Evolutionary conservation across 2,113 vertebrate genomes (phyloP), one percentile per base, ranked within the genome.

Genomic region (Macrotis lagotis): DNA sequence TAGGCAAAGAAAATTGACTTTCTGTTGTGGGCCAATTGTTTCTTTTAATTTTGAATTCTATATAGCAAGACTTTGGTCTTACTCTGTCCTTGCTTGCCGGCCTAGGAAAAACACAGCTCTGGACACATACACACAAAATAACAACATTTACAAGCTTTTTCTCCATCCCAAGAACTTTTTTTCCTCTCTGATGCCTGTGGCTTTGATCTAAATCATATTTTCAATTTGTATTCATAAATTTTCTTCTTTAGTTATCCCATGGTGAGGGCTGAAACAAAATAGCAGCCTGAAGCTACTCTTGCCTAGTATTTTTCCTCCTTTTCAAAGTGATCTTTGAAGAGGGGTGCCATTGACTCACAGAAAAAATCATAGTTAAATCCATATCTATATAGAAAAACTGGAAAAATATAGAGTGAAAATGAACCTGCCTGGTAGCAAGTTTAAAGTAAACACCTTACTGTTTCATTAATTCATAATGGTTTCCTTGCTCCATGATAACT

Each of bases 391-490:
- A 93, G 48, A 53, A 16, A 91, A 48, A 37, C 19, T 11, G 89
- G 55, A 37, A 83, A 31, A 93, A 91, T 1, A 51, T 25, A 6
- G 55, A 94, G 16, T 25, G 94, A 88, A 66, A 0, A 0, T 48
- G 0, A 97, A 99, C 99, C 99, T 99, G 99, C 98, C 99, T 99
- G 88, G 98, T 99, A 94, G 99, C 99, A 0, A 99, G 98, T 50
- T 98, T 99, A 91, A 99, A 98, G 98, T 99, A 99, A 96, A 99
- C 98, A 44, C 99, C 99, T 19, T 99, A 91, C 92, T 59, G 98
- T 59, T 98, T 98, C 98, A 99, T 99, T 95, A 99, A 98, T 92
- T 99, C 74, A 9, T 94, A 96, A 96, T 99, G 99, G 92, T 96
- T 98, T 0, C 99, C 99, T 97, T 98, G 95, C 96, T 99, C 99